Evolutionary conservation across 2,797 vertebrate genomes (phyloP), one percentile per base, ranked within the genome.

Genomic region (Bradypus variegatus): DNA sequence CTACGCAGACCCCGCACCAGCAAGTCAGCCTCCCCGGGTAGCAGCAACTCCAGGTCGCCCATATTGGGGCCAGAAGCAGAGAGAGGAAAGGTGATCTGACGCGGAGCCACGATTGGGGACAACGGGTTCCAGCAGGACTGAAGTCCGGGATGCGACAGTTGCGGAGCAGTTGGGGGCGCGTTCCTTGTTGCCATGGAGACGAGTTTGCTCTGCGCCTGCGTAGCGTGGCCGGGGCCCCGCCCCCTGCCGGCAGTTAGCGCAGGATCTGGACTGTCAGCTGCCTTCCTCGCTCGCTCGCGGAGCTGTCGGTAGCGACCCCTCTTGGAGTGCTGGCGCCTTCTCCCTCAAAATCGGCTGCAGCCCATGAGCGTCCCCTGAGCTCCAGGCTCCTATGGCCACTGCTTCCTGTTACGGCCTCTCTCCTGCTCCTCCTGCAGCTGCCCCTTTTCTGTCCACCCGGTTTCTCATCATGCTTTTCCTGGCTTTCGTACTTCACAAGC

Each of bases 21-120:
- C 15, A 94, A 97, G 13, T 98, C 98, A 0, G 98, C 98, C 92
- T 99, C 98, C 2, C 96, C 97, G 0, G 98, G 97, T 3, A 98
- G 53, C 85, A 99, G 84, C 0, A 97, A 94, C 85, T 96, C 95
- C 91, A 95, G 38, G 81, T 96, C 95, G 36, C 86, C 50, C 95
- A 96, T 96, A 58, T 8, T 92, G 86, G 7, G 94, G 81, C 23
- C 7, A 33, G 18, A 14, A 55, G 3, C 53, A 16, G 64, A 41
- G 33, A n/a, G 50, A 6, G 8, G 23, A 10, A 41, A 67, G 38
- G 33, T 8, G 64, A 50, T 65, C 5, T n/a, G 79, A 82, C n/a
- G 8, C 64, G 18, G 2, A 67, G 45, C 27, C 77, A 69, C n/a
- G 6, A 16, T 60, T 2, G 3, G 60, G 53, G 55, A 79, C 53